Evolutionary conservation across 1,140 invertebrate species (phyloP).

Genomic region (Cardiocondyla obscurior): DNA sequence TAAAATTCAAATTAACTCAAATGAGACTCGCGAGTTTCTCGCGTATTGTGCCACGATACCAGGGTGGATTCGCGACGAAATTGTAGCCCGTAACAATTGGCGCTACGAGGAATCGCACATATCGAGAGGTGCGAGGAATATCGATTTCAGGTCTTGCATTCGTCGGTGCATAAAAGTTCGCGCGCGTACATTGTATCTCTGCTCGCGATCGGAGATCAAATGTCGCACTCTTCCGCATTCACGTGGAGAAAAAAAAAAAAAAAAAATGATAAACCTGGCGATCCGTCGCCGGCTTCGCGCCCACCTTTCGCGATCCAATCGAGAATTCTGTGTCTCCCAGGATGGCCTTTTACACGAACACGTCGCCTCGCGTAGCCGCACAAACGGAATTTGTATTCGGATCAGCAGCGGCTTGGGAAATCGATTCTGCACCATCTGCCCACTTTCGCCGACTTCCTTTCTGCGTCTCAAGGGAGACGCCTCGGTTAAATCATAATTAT

Average conservation of each 20-base stretch:
- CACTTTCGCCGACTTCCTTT: constrained; percentile 27
- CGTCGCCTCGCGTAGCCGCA: constrained; percentile 57
- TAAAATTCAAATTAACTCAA: neutral
- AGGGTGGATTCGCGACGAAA: neutral
- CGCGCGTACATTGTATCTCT: neutral
- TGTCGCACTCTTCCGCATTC: constrained; percentile 41
- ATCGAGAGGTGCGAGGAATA: neutral
- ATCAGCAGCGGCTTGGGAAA: constrained; percentile 11
- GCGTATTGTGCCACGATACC: neutral
- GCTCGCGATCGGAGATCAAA: constrained; percentile 7
- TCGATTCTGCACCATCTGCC: constrained; percentile 8
- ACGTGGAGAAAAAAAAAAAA: constrained; percentile 35
- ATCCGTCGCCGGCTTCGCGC: constrained; percentile 15
- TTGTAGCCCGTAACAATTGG: neutral
- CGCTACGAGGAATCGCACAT: neutral
- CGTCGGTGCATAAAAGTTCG: neutral
- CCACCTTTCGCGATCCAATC: constrained; percentile 17
- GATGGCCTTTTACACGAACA: constrained; percentile 46
- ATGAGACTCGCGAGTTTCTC: neutral
- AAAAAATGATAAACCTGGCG: constrained; percentile 50
- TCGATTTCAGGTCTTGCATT: neutral
- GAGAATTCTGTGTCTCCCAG: constrained; percentile 31
- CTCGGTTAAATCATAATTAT: constrained; percentile 15
- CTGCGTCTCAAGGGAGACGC: neutral
- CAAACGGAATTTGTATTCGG: constrained; percentile 59